Evolutionary conservation across 2,888 invertebrate species (phyloP).

Genomic region (Drosophila tripunctata): DNA sequence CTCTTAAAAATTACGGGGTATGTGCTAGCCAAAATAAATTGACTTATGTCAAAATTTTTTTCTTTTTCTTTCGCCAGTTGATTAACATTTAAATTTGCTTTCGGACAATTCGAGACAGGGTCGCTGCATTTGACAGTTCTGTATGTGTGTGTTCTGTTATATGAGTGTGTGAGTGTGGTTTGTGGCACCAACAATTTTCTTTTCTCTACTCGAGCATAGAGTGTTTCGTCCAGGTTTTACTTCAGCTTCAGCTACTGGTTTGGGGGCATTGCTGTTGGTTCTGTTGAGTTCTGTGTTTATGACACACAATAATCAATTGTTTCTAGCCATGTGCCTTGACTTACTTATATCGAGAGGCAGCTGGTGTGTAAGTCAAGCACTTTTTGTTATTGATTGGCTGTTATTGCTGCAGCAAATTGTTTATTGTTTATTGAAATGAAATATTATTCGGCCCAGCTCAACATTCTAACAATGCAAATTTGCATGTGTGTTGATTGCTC

Average conservation of each 20-base stretch:
- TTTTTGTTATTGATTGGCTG: conserved; percentile 65
- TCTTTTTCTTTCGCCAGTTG: conserved; percentile 57
- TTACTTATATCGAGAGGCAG: conserved; percentile 36
- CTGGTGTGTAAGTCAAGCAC: conserved; percentile 10
- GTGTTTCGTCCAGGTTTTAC: conserved; percentile 9
- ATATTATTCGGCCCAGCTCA: conserved; percentile 36
- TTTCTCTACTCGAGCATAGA: conserved; percentile 44
- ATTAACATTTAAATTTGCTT: conserved; percentile 77
- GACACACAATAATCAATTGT: conserved; percentile 79
- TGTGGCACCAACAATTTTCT: conserved; percentile 41
- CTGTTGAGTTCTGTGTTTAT: conserved; percentile 56
- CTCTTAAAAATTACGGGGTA: not conserved
- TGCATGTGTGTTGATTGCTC: conserved; percentile 71
- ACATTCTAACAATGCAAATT: conserved; percentile 45
- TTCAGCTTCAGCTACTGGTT: not conserved
- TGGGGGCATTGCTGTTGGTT: not conserved
- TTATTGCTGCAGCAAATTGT: conserved; percentile 64
- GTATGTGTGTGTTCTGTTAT: conserved; percentile 2
- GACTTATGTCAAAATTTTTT: not conserved
- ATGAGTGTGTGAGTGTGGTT: conserved; percentile 7
- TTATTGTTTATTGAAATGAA: conserved; percentile 73
- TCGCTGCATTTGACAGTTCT: conserved; percentile 68
- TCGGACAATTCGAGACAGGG: conserved; percentile 43
- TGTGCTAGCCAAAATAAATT: not conserved
- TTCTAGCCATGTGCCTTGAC: conserved; percentile 61